These are phyloP conservation scores for Drosophila kuntzei DNA, from an alignment of 2,888 invertebrate species.

Conservation along the genomic window DNA sequence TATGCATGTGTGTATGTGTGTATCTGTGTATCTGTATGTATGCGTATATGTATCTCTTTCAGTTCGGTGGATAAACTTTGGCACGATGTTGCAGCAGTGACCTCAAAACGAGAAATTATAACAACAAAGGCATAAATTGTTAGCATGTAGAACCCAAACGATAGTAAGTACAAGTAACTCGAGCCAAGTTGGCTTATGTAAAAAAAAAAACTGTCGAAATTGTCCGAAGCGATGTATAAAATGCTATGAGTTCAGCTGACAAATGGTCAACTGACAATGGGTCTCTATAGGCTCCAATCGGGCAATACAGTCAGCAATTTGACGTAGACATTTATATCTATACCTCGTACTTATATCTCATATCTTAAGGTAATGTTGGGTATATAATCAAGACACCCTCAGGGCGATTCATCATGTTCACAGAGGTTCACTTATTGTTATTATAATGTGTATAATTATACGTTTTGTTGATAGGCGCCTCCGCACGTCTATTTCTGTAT, in stretches of 20 bases:
- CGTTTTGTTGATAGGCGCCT: conserved; percentile 31
- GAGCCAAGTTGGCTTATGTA: conserved; percentile 54
- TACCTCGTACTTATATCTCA: conserved; percentile 9
- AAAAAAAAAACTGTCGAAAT: conserved; percentile 30
- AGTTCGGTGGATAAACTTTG: conserved; percentile 47
- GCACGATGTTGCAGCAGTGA: conserved; percentile 64
- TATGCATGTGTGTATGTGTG: conserved; percentile 4
- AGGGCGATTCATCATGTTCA: conserved; percentile 35
- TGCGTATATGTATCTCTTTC: conserved; percentile 10
- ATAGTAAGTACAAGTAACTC: conserved; percentile 24
- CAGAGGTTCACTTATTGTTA: conserved; percentile 18
- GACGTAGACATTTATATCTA: conserved; percentile 25
- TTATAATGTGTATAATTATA: conserved; percentile 41
- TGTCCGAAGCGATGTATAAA: conserved; percentile 22
- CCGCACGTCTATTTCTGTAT: conserved; percentile 27
- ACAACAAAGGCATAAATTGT: conserved; percentile 3
- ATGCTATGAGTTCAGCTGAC: conserved; percentile 51
- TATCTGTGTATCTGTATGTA: neutral
- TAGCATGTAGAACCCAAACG: conserved; percentile 1
- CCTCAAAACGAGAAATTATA: conserved; percentile 47
- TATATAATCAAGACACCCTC: neutral
- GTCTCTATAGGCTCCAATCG: neutral
- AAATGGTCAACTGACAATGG: conserved; percentile 60
- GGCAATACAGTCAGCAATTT: conserved; percentile 28
- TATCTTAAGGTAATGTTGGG: conserved; percentile 23